These are phyloP conservation scores for Pseudomyrmex concolor DNA, from an alignment of 1,140 invertebrate species.

Conservation along the genomic window DNA sequence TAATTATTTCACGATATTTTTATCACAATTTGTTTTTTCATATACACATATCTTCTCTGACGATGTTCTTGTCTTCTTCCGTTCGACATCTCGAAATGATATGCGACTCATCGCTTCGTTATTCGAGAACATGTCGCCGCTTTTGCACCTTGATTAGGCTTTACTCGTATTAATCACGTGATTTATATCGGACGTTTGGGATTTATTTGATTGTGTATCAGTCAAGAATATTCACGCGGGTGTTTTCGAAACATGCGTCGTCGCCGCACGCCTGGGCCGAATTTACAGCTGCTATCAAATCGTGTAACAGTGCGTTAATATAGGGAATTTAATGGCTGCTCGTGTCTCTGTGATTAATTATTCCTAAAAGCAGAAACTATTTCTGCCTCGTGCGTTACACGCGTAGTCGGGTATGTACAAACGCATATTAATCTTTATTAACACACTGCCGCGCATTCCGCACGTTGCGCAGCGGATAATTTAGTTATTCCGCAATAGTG, in stretches of 20 bases:
- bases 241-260: slow-evolving; percentile 7
- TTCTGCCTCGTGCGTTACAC: slow-evolving; percentile 37
- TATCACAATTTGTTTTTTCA: too few species aligned
- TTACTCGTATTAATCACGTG: too few species aligned
- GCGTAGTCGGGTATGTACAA: slow-evolving; percentile 40
- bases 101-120: too few species aligned
- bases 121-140: too few species aligned
- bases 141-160: too few species aligned
- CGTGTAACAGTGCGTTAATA: slow-evolving; percentile 52
- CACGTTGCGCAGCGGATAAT: slow-evolving; percentile 52
- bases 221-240: too few species aligned
- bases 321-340: slow-evolving; percentile 45
- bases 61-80: too few species aligned
- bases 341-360: slow-evolving; percentile 50
- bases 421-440: slow-evolving; percentile 60
- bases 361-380: slow-evolving; percentile 59
- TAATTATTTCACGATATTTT: too few species aligned
- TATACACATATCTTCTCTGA: too few species aligned
- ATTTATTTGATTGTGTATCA: too few species aligned
- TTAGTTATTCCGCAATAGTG: slow-evolving; percentile 61
- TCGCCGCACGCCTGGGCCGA: slow-evolving; percentile 11
- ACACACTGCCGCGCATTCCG: slow-evolving; percentile 58
- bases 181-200: too few species aligned
- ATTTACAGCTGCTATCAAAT: slow-evolving; percentile 45
- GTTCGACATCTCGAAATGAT: too few species aligned